These are phyloP conservation scores for Eufriesea mexicana DNA, from an alignment of 1,140 invertebrate species.

Conservation along the genomic window DNA sequence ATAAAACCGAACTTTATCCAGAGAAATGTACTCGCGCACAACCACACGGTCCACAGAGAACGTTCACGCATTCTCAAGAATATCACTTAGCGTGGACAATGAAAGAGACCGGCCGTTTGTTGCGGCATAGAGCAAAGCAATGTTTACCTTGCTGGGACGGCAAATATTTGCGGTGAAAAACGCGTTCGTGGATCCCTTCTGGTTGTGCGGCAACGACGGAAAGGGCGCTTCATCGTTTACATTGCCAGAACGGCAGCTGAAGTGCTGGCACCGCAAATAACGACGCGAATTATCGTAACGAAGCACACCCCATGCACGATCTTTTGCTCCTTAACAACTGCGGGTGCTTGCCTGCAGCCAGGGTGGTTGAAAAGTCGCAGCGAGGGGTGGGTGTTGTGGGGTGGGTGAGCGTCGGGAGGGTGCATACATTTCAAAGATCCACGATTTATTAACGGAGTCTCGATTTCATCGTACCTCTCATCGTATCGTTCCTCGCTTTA, in stretches of 20 bases:
- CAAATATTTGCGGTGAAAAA: conserved; percentile 56
- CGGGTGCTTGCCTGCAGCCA: neutral
- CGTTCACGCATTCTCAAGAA: conserved; percentile 36
- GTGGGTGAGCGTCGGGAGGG: neutral
- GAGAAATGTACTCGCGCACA: neutral
- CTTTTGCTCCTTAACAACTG: conserved; percentile 30
- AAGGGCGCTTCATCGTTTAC: conserved; percentile 43
- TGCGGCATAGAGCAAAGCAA: conserved; percentile 23
- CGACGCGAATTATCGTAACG: conserved; percentile 54
- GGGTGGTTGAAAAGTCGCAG: neutral
- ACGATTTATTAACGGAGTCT: neutral
- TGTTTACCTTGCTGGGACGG: conserved; percentile 47
- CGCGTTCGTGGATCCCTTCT: conserved; percentile 14
- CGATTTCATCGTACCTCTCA: neutral
- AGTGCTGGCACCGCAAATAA: conserved; percentile 47
- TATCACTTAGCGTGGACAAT: conserved; percentile 54
- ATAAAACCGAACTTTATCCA: conserved; percentile 1
- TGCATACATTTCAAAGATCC: neutral
- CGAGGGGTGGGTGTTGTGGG: neutral
- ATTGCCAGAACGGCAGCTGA: conserved; percentile 33
- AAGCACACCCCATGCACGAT: conserved; percentile 30
- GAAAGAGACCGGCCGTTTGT: conserved; percentile 29
- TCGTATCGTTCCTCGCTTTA: neutral
- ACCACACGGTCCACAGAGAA: neutral
- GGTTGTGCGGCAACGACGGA: neutral